Evolutionary conservation across 2,888 invertebrate species (phyloP).

Genomic region (Augochlorella aurata): DNA sequence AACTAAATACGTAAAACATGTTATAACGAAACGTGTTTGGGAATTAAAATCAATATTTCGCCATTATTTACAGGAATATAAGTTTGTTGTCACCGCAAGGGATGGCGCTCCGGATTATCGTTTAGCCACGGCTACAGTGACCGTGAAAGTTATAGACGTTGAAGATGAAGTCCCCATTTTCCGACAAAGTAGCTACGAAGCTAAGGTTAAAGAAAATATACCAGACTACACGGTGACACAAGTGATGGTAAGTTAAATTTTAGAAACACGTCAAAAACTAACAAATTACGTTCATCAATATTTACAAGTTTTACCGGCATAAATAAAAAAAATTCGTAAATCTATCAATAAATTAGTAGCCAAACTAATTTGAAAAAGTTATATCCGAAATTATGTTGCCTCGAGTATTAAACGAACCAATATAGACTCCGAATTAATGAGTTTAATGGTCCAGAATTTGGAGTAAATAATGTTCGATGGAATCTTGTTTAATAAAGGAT

Average conservation of each 20-base stretch:
- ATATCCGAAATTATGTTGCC: background rate
- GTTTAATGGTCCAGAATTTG: too few relatives aligned
- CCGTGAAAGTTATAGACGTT: slow-evolving; percentile 90
- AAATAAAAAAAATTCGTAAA: too few relatives aligned
- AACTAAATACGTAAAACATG: too few relatives aligned
- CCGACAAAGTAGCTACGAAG: slow-evolving; percentile 88
- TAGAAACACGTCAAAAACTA: background rate
- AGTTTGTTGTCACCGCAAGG: slow-evolving; percentile 93
- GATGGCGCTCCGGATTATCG: slow-evolving; percentile 94
- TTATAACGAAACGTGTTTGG: too few relatives aligned
- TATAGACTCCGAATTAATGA: background rate
- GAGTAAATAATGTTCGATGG: too few relatives aligned
- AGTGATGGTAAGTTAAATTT: slow-evolving; percentile 85
- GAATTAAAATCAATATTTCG: background rate
- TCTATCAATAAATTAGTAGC: too few relatives aligned
- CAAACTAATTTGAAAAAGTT: background rate
- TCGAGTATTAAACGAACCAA: background rate
- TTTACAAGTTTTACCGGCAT: too few relatives aligned
- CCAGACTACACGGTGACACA: slow-evolving; percentile 90
- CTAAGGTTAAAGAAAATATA: slow-evolving; percentile 92
- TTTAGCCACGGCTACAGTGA: slow-evolving; percentile 93
- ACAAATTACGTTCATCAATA: too few relatives aligned
- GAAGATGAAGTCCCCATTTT: slow-evolving; percentile 93
- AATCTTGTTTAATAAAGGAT: too few relatives aligned
- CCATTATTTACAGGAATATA: slow-evolving; percentile 84